Conservation (phyloP, 2,113 vertebrate species). For the Gallinago undulata region DNA sequence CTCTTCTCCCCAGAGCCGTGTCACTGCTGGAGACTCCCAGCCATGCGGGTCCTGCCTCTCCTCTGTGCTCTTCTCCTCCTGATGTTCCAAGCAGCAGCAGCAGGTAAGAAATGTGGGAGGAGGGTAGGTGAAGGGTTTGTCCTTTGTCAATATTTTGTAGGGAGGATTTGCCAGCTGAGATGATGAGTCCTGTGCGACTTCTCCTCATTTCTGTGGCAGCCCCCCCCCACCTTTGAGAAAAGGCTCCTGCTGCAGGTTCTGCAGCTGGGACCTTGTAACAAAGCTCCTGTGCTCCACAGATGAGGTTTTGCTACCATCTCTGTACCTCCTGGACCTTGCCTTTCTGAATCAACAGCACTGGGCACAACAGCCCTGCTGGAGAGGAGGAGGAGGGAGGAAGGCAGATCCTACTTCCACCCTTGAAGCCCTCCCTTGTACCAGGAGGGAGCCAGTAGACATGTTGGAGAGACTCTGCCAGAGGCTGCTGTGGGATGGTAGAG, state of each 20-base stretch:
- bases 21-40: rapidly evolving
- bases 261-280: background rate
- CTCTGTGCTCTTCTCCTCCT: slow-evolving; percentile 30
- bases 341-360: background rate
- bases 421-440: background rate
- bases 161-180: background rate
- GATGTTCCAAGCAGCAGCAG: background rate
- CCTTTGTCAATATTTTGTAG: background rate
- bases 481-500: background rate
- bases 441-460: background rate
- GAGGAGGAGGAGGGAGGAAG: background rate
- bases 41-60: slow-evolving; percentile 18
- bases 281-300: background rate
- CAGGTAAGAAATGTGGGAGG: background rate
- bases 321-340: rapidly evolving
- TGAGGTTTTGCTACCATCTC: background rate
- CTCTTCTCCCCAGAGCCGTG: background rate
- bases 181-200: rapidly evolving
- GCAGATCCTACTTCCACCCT: background rate
- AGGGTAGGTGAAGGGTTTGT: background rate
- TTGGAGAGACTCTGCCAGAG: background rate
- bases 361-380: background rate
- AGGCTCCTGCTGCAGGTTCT: background rate
- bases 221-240: background rate
- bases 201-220: background rate